Conservation (phyloP, 2,888 invertebrate genomes). For the Trichopoda pennipes region DNA sequence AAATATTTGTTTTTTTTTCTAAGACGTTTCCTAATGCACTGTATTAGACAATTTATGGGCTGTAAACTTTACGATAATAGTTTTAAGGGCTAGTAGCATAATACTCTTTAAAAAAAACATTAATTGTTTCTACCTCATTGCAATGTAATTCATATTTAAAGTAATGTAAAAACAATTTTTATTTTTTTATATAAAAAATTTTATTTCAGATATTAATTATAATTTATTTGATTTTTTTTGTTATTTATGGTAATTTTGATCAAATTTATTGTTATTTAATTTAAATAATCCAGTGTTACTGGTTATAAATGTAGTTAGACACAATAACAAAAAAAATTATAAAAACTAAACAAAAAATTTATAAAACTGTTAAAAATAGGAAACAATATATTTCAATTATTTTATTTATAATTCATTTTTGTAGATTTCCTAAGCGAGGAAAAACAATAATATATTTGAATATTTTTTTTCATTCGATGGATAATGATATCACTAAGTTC, state of each 20-base stretch:
- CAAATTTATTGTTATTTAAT: conserved; percentile 28
- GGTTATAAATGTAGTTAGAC: conserved; percentile 45
- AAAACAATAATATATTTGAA: no score
- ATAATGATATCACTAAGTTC: conserved; percentile 53
- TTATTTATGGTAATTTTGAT: conserved; percentile 27
- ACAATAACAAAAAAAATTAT: conserved; percentile 3
- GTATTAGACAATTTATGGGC: no score
- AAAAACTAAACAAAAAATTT: conserved; percentile 7
- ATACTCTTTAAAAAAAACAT: no score
- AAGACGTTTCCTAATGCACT: no score
- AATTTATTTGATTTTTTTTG: not conserved
- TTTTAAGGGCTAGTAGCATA: no score
- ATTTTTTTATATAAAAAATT: no score
- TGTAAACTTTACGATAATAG: no score
- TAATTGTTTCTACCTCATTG: no score
- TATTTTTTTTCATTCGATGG: conserved; percentile 6
- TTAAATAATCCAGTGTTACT: conserved; percentile 28
- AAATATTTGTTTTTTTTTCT: no score
- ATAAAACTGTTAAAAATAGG: conserved; percentile 22
- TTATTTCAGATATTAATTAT: no score
- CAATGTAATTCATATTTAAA: no score
- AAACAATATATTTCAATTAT: not conserved
- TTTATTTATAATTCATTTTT: conserved; percentile 2
- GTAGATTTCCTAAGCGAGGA: not conserved
- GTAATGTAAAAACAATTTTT: no score